phyloP scores from a whole-genome alignment of 2,797 vertebrate genomes.

The Coregonus ussuriensis region DNA sequence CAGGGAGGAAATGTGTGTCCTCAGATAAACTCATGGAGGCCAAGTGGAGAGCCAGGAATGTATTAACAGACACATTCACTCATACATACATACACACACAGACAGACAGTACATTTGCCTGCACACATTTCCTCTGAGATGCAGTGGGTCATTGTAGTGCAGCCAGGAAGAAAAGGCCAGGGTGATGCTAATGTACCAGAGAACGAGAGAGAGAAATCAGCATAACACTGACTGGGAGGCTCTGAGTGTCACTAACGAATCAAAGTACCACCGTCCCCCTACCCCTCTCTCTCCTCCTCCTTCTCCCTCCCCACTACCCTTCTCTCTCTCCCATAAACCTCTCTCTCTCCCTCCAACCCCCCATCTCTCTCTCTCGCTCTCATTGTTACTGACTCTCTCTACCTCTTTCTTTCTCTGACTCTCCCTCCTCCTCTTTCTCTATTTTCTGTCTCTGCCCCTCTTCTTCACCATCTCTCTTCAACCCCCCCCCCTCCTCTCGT shows the following conservation, averaged over 20 bases:
- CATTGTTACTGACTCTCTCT: neutral
- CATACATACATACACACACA: slow-evolving; percentile 22
- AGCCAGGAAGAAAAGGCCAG: slow-evolving; percentile 35
- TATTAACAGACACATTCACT: slow-evolving; percentile 8
- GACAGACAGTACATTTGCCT: slow-evolving; percentile 5
- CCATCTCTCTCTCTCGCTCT: neutral
- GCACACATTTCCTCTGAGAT: slow-evolving; percentile 44
- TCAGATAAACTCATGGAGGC: slow-evolving; percentile 69
- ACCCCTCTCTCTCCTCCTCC: neutral
- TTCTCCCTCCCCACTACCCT: too few relatives aligned
- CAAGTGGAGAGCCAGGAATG: slow-evolving; percentile 31
- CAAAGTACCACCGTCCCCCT: slow-evolving; percentile 36
- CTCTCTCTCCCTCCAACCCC: neutral
- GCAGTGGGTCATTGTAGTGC: slow-evolving; percentile 43
- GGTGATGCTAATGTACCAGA: slow-evolving; percentile 35
- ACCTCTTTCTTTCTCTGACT: neutral
- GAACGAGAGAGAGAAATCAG: slow-evolving; percentile 29
- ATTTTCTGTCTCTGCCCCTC: neutral
- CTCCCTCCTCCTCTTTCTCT: neutral
- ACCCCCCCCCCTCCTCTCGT: neutral
- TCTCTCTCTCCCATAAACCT: neutral
- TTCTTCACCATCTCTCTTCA: neutral
- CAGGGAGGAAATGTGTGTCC: slow-evolving; percentile 55
- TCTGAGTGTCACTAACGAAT: slow-evolving; percentile 59
- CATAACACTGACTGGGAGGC: slow-evolving; percentile 42